These are phyloP conservation scores for Dromaius novaehollandiae DNA, from an alignment of 2,113 vertebrate genomes.

Conservation along the genomic window DNA sequence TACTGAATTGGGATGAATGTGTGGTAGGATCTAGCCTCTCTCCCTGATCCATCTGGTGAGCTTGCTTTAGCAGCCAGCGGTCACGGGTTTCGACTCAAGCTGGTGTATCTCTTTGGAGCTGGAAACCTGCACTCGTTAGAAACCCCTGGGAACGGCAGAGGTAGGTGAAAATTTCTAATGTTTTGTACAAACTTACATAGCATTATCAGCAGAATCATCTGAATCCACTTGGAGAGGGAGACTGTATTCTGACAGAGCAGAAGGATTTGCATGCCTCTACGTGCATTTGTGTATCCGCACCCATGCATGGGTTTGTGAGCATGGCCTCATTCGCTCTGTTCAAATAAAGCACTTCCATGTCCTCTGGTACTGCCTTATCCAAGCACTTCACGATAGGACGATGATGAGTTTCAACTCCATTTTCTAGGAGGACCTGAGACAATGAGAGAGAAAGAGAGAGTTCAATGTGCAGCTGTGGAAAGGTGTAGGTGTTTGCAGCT, in stretches of 20 bases:
- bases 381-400: neutral
- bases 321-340: neutral
- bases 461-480: neutral
- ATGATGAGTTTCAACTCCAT: neutral
- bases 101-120: neutral
- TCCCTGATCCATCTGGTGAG: neutral
- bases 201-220: neutral
- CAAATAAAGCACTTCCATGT: neutral
- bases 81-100: neutral
- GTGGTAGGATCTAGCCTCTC: neutral
- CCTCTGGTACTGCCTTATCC: fast-evolving
- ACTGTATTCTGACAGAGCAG: neutral
- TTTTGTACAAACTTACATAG: neutral
- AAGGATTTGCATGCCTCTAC: neutral
- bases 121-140: neutral
- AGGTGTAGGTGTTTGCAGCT: neutral
- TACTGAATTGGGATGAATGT: neutral
- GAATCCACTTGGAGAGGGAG: neutral
- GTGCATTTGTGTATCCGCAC: neutral
- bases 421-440: neutral
- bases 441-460: neutral
- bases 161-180: neutral
- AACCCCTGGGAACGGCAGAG: neutral
- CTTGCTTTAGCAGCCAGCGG: neutral
- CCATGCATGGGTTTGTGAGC: neutral